Base-by-base conservation (phyloP, 2,113 vertebrate genomes). In the Oreochromis tanganicae region DNA sequence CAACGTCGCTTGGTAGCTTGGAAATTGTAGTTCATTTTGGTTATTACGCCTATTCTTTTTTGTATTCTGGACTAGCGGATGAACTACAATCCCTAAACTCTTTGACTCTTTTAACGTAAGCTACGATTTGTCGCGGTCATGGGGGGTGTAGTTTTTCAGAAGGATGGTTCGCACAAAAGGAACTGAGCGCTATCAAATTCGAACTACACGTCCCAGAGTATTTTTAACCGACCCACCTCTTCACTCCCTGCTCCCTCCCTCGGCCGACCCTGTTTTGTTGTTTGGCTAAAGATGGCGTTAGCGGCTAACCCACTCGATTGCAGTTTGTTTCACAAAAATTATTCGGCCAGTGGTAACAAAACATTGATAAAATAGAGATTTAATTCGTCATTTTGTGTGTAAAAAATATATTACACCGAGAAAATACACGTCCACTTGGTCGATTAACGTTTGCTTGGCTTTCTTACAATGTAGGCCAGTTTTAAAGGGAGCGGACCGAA, bases 211-310 rank as follows among this genome's bases (percentile, higher is more conserved):
- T 87, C 93, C 96, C 96, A 89, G 29, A 36, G 34, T 63, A 5
- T n/a, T 80, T 46, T 6, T 34, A 21, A 46, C 14, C 8, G 41
- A 50, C 66, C 87, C 86, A 29, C 92, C 90, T 88, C 91, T 57
- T 81, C 54, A 38, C 21, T 81, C 85, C 81, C 80, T 86, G 80
- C 91, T 87, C 91, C 92, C 87, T 90, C 93, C 92, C 87, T 88
- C 71, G 1, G 55, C 1, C 94, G 88, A 90, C 95, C 95, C 94
- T 91, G 94, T 96, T 92, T 95, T 95, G 94, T 96, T 92, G 94
- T 94, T 96, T 92, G 95, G 93, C 95, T 95, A 96, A 97, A 97
- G 96, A 97, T 97, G 96, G 96, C 96, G 96, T 95, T 96, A 95
- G 96, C 94, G 92, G 94, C 95, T 96, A 96, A 91, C 92, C 85